Evolutionary conservation across 2,888 invertebrate species (phyloP).

Genomic region (Mactromeris polynyma): DNA sequence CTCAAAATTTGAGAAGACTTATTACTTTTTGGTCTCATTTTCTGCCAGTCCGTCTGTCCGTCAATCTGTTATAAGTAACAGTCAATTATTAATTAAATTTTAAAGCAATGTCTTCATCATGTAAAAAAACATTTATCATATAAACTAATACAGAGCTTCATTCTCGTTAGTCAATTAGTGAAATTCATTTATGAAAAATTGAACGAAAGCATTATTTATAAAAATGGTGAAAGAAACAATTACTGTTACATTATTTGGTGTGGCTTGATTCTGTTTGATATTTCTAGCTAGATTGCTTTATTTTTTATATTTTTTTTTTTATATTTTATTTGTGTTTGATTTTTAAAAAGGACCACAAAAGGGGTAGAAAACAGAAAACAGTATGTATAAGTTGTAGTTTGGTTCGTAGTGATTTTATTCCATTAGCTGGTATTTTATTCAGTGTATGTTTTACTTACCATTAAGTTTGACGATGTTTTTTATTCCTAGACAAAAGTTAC

Average conservation of each 20-base stretch:
- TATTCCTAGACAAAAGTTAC: not conserved
- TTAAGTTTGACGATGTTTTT: not conserved
- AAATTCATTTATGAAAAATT: too few species aligned
- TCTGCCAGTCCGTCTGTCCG: too few species aligned
- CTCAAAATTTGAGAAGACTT: too few species aligned
- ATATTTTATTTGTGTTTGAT: not conserved
- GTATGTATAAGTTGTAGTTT: slow-evolving; percentile 7
- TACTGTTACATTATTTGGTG: not conserved
- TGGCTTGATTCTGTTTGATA: not conserved
- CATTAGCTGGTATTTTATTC: slow-evolving; percentile 2
- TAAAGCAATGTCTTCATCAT: too few species aligned
- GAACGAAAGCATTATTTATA: not conserved
- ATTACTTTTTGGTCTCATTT: too few species aligned
- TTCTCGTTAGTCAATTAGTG: too few species aligned
- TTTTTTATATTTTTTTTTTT: not conserved
- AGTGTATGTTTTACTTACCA: slow-evolving; percentile 5
- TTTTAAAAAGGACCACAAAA: slow-evolving; percentile 4
- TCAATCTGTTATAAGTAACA: too few species aligned
- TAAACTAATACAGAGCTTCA: too few species aligned
- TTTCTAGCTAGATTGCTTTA: not conserved
- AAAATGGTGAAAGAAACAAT: not conserved
- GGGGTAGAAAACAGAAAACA: slow-evolving; percentile 4
- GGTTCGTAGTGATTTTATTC: not conserved
- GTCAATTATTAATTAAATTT: too few species aligned
- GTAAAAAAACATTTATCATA: too few species aligned